These are phyloP conservation scores for Carassius auratus DNA, from an alignment of 2,113 vertebrate species.

Conservation along the genomic window DNA sequence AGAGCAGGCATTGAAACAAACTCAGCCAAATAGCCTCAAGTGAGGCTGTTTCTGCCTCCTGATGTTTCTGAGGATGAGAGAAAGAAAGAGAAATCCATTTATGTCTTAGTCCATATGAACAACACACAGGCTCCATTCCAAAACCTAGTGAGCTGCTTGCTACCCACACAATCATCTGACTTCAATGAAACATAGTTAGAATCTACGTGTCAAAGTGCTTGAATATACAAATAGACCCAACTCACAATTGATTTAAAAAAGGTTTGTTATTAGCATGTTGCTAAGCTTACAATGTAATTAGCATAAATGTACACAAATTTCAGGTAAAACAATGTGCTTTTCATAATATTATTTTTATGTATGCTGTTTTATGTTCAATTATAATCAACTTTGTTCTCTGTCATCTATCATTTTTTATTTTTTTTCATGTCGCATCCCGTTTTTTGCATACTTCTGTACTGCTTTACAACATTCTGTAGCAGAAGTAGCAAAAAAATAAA, in stretches of 20 bases:
- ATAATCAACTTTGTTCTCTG: background rate
- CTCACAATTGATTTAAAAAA: background rate
- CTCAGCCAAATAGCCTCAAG: constrained; percentile 35
- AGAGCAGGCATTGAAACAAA: constrained; percentile 18
- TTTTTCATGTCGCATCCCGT: background rate
- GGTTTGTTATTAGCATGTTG: background rate
- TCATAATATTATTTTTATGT: background rate
- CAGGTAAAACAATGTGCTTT: background rate
- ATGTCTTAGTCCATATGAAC: background rate
- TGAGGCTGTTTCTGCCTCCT: constrained; percentile 20
- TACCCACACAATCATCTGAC: constrained; percentile 8
- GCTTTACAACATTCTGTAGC: background rate
- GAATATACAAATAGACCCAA: background rate
- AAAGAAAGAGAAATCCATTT: constrained; percentile 29
- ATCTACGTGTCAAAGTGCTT: background rate
- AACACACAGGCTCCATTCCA: constrained; percentile 63
- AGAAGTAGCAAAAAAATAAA: background rate
- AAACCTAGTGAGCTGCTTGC: background rate
- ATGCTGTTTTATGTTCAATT: background rate
- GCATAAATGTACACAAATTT: background rate
- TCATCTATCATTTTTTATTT: background rate
- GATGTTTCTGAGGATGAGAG: constrained; percentile 25
- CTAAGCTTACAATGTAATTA: background rate
- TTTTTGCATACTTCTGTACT: background rate
- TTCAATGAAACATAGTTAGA: background rate